phyloP scores from a whole-genome alignment of 2,113 vertebrate genomes.

The Hymenochirus boettgeri region DNA sequence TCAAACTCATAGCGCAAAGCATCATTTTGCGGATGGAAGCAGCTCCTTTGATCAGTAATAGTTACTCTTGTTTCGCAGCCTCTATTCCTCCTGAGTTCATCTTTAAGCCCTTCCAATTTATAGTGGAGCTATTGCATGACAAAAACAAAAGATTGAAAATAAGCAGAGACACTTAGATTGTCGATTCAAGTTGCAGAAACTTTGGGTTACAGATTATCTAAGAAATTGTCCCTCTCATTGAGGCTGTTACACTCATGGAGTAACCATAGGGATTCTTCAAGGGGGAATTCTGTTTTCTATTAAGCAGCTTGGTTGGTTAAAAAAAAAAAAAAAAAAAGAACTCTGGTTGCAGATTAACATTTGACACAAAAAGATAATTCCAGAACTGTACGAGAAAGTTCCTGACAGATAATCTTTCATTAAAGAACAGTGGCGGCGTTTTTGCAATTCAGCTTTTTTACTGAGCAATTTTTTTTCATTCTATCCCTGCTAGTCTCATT shows the following conservation, averaged over 20 bases:
- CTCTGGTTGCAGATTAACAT: not conserved
- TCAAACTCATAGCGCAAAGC: constrained; percentile 76
- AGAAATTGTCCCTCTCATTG: constrained; percentile 19
- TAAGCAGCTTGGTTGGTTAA: not conserved
- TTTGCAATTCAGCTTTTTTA: too few species aligned
- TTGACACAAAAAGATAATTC: not conserved
- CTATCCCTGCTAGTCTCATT: too few species aligned
- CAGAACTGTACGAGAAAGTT: too few species aligned
- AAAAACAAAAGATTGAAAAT: constrained; percentile 86
- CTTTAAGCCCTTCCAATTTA: constrained; percentile 99
- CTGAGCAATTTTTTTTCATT: too few species aligned
- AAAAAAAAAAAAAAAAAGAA: too few species aligned
- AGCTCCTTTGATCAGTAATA: constrained; percentile 90
- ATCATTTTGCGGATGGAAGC: constrained; percentile 79
- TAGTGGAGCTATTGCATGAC: constrained; percentile 94
- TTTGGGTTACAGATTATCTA: constrained; percentile 50
- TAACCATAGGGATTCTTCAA: constrained; percentile 11
- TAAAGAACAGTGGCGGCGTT: too few species aligned
- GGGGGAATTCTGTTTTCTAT: too few species aligned
- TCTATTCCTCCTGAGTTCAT: constrained; percentile 98
- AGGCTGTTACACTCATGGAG: not conserved
- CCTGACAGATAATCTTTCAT: too few species aligned
- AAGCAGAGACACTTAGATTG: constrained; percentile 76
- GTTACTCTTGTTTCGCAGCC: constrained; percentile 99
- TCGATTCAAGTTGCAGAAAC: constrained; percentile 63